phyloP scores from a whole-genome alignment of 2,113 vertebrate genomes.

The Agapornis roseicollis region DNA sequence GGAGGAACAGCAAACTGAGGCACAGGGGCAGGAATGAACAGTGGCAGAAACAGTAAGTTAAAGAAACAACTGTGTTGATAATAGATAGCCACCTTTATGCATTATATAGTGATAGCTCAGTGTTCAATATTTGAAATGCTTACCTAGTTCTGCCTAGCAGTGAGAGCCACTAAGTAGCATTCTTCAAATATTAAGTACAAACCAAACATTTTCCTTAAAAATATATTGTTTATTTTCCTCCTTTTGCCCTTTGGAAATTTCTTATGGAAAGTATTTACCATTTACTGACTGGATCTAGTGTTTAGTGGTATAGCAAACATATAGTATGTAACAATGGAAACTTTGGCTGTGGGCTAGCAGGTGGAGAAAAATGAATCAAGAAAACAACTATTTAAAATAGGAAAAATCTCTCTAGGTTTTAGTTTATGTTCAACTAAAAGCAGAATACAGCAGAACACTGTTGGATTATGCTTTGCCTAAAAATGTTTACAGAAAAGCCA shows the following conservation, averaged over 20 bases:
- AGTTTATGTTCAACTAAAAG: neutral
- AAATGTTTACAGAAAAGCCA: neutral
- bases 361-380: neutral
- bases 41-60: neutral
- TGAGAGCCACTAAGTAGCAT: neutral
- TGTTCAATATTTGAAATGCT: neutral
- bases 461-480: neutral
- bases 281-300: neutral
- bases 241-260: neutral
- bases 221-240: neutral
- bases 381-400: neutral
- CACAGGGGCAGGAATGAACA: neutral
- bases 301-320: neutral
- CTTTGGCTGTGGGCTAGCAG: neutral
- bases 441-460: neutral
- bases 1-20: neutral
- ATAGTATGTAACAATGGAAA: fast-evolving
- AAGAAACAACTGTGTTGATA: neutral
- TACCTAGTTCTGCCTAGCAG: neutral
- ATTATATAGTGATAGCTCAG: neutral
- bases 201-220: neutral
- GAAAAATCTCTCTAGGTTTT: neutral
- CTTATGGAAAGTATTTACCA: neutral
- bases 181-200: neutral
- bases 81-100: neutral